phyloP scores from a whole-genome alignment of 2,888 invertebrate species.

The Smittia aterrima region DNA sequence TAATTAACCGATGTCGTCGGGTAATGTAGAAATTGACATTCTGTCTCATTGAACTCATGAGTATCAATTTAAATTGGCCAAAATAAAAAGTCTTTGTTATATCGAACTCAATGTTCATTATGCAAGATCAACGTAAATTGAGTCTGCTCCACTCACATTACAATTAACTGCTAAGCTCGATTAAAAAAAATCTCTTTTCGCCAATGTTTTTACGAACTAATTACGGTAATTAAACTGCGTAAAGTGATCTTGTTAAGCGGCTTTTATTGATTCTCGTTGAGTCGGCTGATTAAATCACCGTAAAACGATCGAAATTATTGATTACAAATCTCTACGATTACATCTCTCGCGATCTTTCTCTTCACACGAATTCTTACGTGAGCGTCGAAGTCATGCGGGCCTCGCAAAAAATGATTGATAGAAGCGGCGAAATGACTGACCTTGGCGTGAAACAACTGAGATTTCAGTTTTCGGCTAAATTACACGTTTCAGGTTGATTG shows the following conservation, averaged over 20 bases:
- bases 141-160: no score
- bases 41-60: no score
- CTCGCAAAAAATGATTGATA: not conserved
- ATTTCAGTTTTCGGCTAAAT: not conserved
- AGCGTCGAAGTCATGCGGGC: no score
- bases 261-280: not conserved
- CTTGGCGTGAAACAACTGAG: not conserved
- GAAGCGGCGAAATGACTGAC: not conserved
- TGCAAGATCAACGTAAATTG: no score
- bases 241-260: not conserved
- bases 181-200: not conserved
- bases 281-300: no score
- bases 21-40: not conserved
- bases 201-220: not conserved
- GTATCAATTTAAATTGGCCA: no score
- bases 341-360: no score
- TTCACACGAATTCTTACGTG: no score
- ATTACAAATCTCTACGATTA: no score
- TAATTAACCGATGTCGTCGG: not conserved
- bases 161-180: not conserved
- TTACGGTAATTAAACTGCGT: constrained; percentile 1
- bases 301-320: no score
- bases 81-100: no score
- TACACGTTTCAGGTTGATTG: not conserved
- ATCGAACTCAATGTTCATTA: no score